Base-by-base conservation (phyloP, 2,888 invertebrate species). In the Digitonthophagus gazella region DNA sequence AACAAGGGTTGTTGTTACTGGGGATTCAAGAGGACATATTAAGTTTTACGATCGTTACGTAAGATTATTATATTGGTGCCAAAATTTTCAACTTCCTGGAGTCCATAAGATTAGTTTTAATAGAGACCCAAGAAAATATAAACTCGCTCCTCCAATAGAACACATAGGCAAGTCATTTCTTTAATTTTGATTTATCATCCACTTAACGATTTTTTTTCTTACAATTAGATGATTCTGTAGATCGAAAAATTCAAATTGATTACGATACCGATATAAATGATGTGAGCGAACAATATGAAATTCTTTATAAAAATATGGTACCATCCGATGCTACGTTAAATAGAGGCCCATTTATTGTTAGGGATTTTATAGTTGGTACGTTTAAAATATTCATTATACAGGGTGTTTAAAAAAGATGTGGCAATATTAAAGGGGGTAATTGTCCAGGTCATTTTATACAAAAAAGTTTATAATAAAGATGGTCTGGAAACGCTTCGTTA, bases 351-450 rank as follows among this genome's bases (percentile, higher is more conserved):
- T 87, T 89, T 73, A 72, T 86, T 20, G 79, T 87, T 8, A 82
- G 85, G 66, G 86, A 88, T 74, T 89, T 89, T 73, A 79, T 89
- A 66, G 77, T 88, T 44, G 83, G 89, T 90, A 80, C 83, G 86
- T 73, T 58, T 54, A 2, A 54, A 54, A 54, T 54, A 2, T 1
- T 1, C 54, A 2, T 2, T 54, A n/a, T 11, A 54, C 14, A 54
- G 20, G 15, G 16, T n/a, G n/a, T 44, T 44, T 8, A 44, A 3
- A 44, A 2, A 64, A 28, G 22, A 66, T 15, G 15, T n/a, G n/a
- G n/a, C n/a, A n/a, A n/a, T n/a, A n/a, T n/a, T n/a, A n/a, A n/a
- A n/a, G n/a, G n/a, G n/a, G n/a, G n/a, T n/a, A n/a, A n/a, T n/a
- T n/a, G n/a, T n/a, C n/a, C n/a, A n/a, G n/a, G n/a, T n/a, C n/a